Evolutionary conservation across 2,888 invertebrate genomes (phyloP), one percentile per base, ranked within the genome.

Genomic region (Cactoblastis cactorum): DNA sequence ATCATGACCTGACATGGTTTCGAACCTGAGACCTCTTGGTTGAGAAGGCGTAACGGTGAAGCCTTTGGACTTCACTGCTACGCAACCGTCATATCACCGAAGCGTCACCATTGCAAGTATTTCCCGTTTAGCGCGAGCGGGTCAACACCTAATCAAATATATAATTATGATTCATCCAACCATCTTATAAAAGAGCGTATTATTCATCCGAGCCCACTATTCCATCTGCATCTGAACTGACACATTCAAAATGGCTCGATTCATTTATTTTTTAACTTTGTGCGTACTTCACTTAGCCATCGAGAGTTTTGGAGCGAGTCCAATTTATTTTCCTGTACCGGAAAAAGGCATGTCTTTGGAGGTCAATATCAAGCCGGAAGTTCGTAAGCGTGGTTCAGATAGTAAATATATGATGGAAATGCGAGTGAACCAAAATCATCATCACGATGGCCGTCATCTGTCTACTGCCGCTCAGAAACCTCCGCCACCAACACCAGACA

Each of bases 351-450:
- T 45, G 15, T n/a, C 32, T 3, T 32, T 45, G 9, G 32, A 45
- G 33, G 17, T 45, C 45, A 45, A 32, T 32, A 45, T 45, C 14
- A 45, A 45, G 4, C 45, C 45, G 6, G 45, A 22, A 14, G 22
- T 32, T 33, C 32, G 14, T 11, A 33, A 32, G 17, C 37, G n/a
- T 1, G 33, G 32, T 28, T 8, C 6, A 11, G 43, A 43, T 15
- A 28, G 15, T 22, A 43, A 12, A 43, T 28, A 43, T 28, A 24
- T 6, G 15, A 43, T 43, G 14, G 24, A 43, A 28, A 4, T 43
- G 11, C 14, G 15, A 15, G 24, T 43, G 11, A 43, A 43, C 3
- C 14, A n/a, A n/a, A 15, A 43, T 12, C 3, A 12, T 41, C 19
- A 4, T 19, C 19, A 19, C n/a, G n/a, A n/a, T n/a, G n/a, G n/a